These are phyloP conservation scores for Diadema setosum DNA, from an alignment of 35 echinoderm and acorn worm genomes.

Conservation along the genomic window DNA sequence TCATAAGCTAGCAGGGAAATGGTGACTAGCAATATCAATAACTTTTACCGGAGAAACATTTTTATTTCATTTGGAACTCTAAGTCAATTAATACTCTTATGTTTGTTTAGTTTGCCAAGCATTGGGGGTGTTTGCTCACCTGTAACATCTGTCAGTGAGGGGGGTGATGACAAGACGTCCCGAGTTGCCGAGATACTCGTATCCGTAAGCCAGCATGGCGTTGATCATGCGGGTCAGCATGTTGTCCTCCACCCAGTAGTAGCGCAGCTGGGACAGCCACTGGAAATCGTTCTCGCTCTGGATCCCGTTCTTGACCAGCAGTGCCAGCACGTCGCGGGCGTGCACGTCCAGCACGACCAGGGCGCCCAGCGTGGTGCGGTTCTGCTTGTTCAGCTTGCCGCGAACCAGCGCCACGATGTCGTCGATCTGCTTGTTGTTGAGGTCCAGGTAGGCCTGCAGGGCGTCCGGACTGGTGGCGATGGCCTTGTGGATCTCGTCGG, in stretches of 20 bases:
- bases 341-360: slow-evolving; percentile 97
- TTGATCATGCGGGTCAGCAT: slow-evolving; percentile 98
- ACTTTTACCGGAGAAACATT: too few species aligned
- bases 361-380: slow-evolving; percentile 95
- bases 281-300: slow-evolving; percentile 90
- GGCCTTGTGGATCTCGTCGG: slow-evolving; percentile 88
- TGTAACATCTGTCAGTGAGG: slow-evolving; percentile 99
- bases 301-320: slow-evolving; percentile 73
- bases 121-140: too few species aligned
- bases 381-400: slow-evolving; percentile 98
- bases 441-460: slow-evolving; percentile 72
- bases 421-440: slow-evolving; percentile 93
- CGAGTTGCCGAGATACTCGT: slow-evolving; percentile 97
- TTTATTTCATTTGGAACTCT: too few species aligned
- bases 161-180: slow-evolving; percentile 97
- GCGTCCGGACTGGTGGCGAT: slow-evolving; percentile 68
- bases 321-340: slow-evolving; percentile 83
- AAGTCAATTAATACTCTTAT: too few species aligned
- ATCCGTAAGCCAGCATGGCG: slow-evolving; percentile 94
- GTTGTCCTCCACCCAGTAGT: slow-evolving; percentile 90
- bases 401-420: slow-evolving; percentile 94
- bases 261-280: slow-evolving; percentile 94
- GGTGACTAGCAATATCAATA: too few species aligned
- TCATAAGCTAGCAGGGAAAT: too few species aligned
- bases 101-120: too few species aligned